Evolutionary conservation across 2,797 vertebrate species (phyloP).

Genomic region (Cossypha caffra): DNA sequence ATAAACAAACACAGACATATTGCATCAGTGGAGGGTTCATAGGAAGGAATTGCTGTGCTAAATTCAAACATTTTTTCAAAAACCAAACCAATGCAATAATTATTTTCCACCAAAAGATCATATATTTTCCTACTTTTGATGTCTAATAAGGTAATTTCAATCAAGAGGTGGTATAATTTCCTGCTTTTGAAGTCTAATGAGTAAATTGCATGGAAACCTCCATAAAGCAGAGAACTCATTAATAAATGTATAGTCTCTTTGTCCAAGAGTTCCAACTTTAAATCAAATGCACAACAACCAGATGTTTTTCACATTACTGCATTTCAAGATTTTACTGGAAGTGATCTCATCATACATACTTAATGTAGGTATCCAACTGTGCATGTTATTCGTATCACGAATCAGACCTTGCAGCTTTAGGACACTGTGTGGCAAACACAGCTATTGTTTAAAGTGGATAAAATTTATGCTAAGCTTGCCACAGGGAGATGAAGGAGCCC

Average conservation of each 20-base stretch:
- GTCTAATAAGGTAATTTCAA: conserved; percentile 20
- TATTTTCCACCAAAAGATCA: background rate
- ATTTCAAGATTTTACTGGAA: conserved; percentile 79
- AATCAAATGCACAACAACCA: conserved; percentile 74
- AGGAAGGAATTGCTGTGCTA: background rate
- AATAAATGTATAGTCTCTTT: conserved; percentile 69
- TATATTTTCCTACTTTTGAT: conserved; percentile 21
- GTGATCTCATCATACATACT: conserved; percentile 80
- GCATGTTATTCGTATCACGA: conserved; percentile 71
- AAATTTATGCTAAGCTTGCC: conserved; percentile 19
- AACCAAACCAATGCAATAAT: background rate
- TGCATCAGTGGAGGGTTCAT: background rate
- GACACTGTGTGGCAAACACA: conserved; percentile 24
- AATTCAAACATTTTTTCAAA: background rate
- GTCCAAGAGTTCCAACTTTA: conserved; percentile 71
- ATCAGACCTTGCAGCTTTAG: conserved; percentile 48
- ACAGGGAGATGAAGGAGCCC: conserved; percentile 15
- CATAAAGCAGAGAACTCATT: conserved; percentile 52
- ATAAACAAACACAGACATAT: background rate
- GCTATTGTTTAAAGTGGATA: conserved; percentile 43
- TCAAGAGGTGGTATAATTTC: background rate
- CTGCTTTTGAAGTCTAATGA: conserved; percentile 55
- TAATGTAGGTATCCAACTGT: conserved; percentile 72
- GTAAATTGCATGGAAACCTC: conserved; percentile 58
- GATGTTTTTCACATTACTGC: conserved; percentile 81